phyloP scores from a whole-genome alignment of 2,113 vertebrate genomes.

The Montifringilla adamsi region DNA sequence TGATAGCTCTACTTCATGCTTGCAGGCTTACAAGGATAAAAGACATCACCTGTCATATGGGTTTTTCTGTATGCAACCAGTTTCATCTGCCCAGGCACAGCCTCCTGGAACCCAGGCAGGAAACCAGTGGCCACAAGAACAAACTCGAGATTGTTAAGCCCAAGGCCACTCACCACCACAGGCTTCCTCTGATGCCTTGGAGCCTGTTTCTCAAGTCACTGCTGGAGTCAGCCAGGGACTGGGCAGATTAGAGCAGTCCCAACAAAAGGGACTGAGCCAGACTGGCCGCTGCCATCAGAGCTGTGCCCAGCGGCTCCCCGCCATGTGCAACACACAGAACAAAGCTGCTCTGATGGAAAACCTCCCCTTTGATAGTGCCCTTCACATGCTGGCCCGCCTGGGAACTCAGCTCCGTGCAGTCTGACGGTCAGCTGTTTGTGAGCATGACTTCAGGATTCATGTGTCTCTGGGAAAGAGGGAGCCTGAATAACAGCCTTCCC shows the following conservation, averaged over 20 bases:
- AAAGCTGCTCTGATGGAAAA: not conserved
- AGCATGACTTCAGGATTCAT: not conserved
- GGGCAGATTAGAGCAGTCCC: not conserved
- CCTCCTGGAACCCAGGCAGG: not conserved
- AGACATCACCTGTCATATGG: not conserved
- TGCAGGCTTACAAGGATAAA: not conserved
- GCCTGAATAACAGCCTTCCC: not conserved
- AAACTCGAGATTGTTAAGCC: not conserved
- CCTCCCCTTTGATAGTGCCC: not conserved
- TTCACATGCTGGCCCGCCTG: not conserved
- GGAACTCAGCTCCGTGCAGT: not conserved
- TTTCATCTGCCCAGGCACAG: not conserved
- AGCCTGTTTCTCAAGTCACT: not conserved
- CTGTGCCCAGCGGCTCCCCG: not conserved
- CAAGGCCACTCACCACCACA: not conserved
- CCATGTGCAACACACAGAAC: not conserved
- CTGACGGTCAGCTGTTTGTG: not conserved
- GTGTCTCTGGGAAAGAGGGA: not conserved
- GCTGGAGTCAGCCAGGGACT: not conserved
- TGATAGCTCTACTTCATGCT: not conserved
- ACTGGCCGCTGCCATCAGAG: fast-evolving
- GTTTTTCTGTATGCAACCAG: not conserved
- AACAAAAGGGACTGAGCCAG: not conserved
- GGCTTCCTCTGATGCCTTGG: not conserved
- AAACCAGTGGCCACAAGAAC: not conserved